phyloP scores from a whole-genome alignment of 2,113 vertebrate species.

The Spilogale gracilis region DNA sequence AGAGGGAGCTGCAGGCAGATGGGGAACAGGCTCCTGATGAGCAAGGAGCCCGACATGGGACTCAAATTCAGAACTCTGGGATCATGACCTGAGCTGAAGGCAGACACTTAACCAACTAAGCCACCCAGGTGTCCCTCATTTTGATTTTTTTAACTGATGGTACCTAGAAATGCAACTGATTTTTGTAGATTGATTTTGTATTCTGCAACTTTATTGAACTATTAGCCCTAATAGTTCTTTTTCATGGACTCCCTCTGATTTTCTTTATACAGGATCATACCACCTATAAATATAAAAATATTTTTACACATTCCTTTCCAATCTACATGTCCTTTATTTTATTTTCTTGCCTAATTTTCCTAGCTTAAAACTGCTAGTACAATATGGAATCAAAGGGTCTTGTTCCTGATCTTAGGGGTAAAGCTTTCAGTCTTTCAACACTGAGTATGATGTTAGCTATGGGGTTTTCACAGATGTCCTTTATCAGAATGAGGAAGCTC shows the following conservation, averaged over 20 bases:
- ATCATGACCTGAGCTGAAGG: background rate
- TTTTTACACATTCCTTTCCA: conserved; percentile 13
- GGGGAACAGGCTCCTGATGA: too few species aligned
- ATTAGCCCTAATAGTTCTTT: background rate
- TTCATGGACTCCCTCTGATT: background rate
- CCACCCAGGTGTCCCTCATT: background rate
- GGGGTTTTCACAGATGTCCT: conserved; percentile 40
- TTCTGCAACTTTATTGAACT: background rate
- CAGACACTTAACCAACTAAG: background rate
- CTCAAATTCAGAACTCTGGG: too few species aligned
- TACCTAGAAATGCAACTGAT: background rate
- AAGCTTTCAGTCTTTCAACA: conserved; percentile 26
- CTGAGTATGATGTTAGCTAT: conserved; percentile 1
- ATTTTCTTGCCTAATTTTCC: conserved; percentile 37
- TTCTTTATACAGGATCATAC: background rate
- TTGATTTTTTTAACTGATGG: background rate
- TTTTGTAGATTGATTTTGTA: background rate
- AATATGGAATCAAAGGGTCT: conserved; percentile 27
- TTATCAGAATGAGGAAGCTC: conserved; percentile 24
- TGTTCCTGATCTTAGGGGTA: conserved; percentile 23
- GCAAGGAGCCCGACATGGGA: too few species aligned
- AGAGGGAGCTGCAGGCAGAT: too few species aligned
- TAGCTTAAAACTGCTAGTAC: background rate
- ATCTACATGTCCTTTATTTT: background rate
- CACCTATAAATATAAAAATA: conserved; percentile 15